Percentiles rank a stretch among this genome's conserved stretches.
Evolutionary conservation across 2,888 invertebrate species (phyloP).

Genomic region (Erebia aethiops): DNA sequence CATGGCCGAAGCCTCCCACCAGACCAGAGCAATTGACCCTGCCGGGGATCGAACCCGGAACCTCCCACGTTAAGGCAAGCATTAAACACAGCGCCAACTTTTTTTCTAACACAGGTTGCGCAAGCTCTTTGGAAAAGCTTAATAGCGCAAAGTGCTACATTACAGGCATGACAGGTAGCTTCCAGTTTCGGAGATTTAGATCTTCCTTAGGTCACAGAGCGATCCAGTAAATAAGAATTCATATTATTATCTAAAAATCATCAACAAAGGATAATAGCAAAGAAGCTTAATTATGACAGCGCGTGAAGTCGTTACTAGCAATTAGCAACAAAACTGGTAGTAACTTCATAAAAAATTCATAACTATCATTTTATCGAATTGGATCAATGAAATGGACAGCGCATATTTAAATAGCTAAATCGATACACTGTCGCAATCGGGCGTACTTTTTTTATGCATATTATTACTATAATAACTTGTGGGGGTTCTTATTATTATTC

Average conservation of each 20-base stretch:
- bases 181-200: neutral
- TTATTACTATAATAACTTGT: too few species aligned
- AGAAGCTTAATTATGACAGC: too few species aligned
- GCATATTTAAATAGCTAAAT: neutral
- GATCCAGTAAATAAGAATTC: neutral
- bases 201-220: neutral
- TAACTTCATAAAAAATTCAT: neutral
- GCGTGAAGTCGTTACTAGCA: too few species aligned
- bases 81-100: too few species aligned
- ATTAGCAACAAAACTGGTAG: neutral
- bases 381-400: neutral
- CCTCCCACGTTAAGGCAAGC: too few species aligned
- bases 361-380: neutral
- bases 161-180: neutral
- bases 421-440: slow-evolving; percentile 2
- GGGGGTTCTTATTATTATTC: too few species aligned
- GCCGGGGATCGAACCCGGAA: too few species aligned
- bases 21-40: too few species aligned
- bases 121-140: too few species aligned
- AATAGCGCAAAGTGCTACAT: too few species aligned
- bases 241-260: neutral
- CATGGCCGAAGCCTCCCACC: too few species aligned
- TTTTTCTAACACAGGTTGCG: neutral
- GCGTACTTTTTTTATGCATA: neutral
- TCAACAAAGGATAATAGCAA: too few species aligned